Evolutionary conservation across 1,140 invertebrate species (phyloP).

Genomic region (Mizuhopecten yessoensis): DNA sequence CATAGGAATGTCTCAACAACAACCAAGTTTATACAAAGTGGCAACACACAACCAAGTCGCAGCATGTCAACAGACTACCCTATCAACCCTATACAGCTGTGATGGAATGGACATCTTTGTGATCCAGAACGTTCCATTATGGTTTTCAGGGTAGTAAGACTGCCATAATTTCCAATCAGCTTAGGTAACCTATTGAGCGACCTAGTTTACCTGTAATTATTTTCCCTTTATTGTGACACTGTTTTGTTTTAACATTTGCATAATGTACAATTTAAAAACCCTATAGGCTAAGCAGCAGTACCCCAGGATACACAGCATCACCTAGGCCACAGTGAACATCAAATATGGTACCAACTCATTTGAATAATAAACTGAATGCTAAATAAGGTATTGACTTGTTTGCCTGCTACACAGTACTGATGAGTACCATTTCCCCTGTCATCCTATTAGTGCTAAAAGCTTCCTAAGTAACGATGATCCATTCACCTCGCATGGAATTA

Average conservation of each 20-base stretch:
- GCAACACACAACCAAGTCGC: neutral
- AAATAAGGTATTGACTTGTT: neutral
- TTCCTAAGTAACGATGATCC: neutral
- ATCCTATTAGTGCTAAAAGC: neutral
- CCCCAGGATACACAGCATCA: neutral
- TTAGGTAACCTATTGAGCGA: too few relatives aligned
- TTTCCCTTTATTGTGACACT: neutral
- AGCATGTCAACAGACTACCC: neutral
- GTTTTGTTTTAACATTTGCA: neutral
- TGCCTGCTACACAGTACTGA: neutral
- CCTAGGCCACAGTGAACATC: neutral
- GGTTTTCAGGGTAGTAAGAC: neutral
- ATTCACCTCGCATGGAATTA: neutral
- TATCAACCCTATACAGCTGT: neutral
- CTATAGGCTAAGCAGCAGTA: neutral
- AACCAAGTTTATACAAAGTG: neutral
- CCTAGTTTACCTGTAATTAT: neutral
- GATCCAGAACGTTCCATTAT: neutral
- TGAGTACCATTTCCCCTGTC: neutral
- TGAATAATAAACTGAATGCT: neutral
- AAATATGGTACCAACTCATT: neutral
- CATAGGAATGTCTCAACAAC: slow-evolving; percentile 14
- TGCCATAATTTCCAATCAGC: too few relatives aligned
- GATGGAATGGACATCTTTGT: neutral
- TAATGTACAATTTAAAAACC: neutral